These are phyloP conservation scores for Euwallacea similis DNA, from an alignment of 1,140 invertebrate species.

Conservation along the genomic window DNA sequence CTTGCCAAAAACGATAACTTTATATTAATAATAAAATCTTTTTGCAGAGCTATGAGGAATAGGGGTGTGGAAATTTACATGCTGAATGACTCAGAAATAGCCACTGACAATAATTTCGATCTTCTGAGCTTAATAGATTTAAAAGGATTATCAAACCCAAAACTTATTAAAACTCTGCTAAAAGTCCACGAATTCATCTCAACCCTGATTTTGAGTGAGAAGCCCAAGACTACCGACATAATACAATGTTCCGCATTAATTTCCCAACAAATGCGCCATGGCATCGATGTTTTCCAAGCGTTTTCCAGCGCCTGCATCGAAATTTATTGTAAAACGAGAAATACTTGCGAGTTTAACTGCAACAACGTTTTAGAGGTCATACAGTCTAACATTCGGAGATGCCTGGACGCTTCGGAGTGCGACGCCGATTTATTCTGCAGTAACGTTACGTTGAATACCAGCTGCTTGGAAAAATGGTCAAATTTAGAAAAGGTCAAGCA, in stretches of 20 bases:
- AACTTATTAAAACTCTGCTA: slow-evolving; percentile 56
- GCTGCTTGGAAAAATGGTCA: slow-evolving; percentile 46
- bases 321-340: slow-evolving; percentile 68
- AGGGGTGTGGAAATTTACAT: slow-evolving; percentile 92
- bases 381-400: slow-evolving; percentile 39
- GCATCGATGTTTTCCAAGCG: slow-evolving; percentile 58
- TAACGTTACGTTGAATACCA: slow-evolving; percentile 44
- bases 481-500: slow-evolving; percentile 50
- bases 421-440: slow-evolving; percentile 27
- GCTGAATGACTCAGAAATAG: slow-evolving; percentile 53
- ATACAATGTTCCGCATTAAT: slow-evolving; percentile 66
- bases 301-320: slow-evolving; percentile 64
- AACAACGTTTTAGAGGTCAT: slow-evolving; percentile 46
- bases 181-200: slow-evolving; percentile 56
- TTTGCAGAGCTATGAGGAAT: slow-evolving; percentile 91
- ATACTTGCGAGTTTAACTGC: slow-evolving; percentile 57
- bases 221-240: slow-evolving; percentile 62
- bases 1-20: not conserved
- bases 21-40: not conserved
- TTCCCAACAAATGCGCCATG: slow-evolving; percentile 65
- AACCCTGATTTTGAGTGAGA: slow-evolving; percentile 55
- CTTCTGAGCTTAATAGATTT: slow-evolving; percentile 59
- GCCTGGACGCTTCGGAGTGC: slow-evolving; percentile 4
- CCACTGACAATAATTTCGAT: slow-evolving; percentile 55
- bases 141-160: slow-evolving; percentile 55